Percentiles rank a stretch among this genome's conserved stretches.
Evolutionary conservation across 2,797 vertebrate species (phyloP).

Genomic region (Argyrosomus regius): DNA sequence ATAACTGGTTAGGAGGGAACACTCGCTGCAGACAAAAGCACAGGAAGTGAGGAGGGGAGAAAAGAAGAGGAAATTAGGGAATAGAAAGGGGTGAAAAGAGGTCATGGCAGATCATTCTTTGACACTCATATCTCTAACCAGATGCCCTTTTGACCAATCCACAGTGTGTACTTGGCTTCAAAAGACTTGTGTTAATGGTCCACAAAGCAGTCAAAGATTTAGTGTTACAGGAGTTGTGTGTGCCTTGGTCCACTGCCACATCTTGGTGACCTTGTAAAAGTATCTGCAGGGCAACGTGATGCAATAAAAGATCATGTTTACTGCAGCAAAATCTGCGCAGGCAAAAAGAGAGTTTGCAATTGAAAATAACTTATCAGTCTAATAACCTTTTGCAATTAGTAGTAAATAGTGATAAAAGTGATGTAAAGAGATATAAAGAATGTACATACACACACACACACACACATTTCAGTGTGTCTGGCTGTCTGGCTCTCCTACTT

Average conservation of each 20-base stretch:
- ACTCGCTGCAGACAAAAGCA: conserved; percentile 42
- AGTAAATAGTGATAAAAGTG: conserved; percentile 56
- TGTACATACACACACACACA: conserved; percentile 17
- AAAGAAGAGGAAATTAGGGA: not conserved
- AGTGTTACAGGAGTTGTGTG: conserved; percentile 67
- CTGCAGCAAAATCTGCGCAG: conserved; percentile 42
- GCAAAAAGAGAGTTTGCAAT: conserved; percentile 33
- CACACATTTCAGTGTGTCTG: conserved; percentile 57
- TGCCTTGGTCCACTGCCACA: conserved; percentile 77
- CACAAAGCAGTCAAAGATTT: conserved; percentile 63
- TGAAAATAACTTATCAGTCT: conserved; percentile 32
- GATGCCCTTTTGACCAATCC: conserved; percentile 39
- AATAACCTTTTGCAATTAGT: conserved; percentile 54
- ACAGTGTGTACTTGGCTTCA: conserved; percentile 23
- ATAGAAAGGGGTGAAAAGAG: not conserved
- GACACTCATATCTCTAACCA: conserved; percentile 15
- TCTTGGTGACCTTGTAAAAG: conserved; percentile 85
- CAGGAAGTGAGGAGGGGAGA: conserved; percentile 13
- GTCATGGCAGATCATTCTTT: conserved; percentile 6
- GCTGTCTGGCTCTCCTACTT: conserved; percentile 66
- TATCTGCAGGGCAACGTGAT: conserved; percentile 83
- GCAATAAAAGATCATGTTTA: conserved; percentile 77
- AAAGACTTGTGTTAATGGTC: conserved; percentile 47
- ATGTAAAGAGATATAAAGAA: conserved; percentile 63
- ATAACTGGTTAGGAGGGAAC: conserved; percentile 42